Evolutionary conservation across 2,797 vertebrate species (phyloP).

Genomic region (Esox masquinongy): DNA sequence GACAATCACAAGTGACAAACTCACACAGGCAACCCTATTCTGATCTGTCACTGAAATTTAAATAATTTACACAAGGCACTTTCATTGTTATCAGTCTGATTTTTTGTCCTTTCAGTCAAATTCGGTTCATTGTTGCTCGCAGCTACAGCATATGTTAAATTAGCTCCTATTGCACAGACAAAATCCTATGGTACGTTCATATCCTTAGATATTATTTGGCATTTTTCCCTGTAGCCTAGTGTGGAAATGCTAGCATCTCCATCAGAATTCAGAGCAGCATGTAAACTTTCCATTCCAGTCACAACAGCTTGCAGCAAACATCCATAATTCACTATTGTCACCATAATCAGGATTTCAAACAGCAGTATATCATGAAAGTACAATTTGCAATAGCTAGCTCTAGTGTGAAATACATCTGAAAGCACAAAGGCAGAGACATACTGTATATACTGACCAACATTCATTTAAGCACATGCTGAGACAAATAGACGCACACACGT

Average conservation of each 20-base stretch:
- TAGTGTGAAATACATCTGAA: conserved; percentile 1
- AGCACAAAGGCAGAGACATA: conserved; percentile 16
- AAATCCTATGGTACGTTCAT: background rate
- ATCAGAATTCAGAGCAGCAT: conserved; percentile 9
- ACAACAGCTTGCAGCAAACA: conserved; percentile 41
- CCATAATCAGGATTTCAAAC: conserved; percentile 15
- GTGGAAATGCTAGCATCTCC: conserved; percentile 7
- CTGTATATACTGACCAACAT: background rate
- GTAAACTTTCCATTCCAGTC: conserved; percentile 20
- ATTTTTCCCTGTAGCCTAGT: conserved; percentile 3
- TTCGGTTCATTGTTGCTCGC: no score
- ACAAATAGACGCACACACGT: background rate
- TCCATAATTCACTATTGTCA: conserved; percentile 41
- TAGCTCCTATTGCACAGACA: background rate
- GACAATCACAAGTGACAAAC: no score
- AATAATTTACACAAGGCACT: no score
- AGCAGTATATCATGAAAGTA: conserved; percentile 4
- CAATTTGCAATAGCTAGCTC: conserved; percentile 7
- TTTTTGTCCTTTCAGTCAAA: no score
- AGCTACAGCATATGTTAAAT: no score
- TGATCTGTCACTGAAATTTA: no score
- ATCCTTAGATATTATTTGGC: background rate
- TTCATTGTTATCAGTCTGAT: no score
- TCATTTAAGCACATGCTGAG: background rate
- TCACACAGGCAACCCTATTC: no score